Conservation (phyloP, 2,113 vertebrate genomes). For the Psilopogon haemacephalus region DNA sequence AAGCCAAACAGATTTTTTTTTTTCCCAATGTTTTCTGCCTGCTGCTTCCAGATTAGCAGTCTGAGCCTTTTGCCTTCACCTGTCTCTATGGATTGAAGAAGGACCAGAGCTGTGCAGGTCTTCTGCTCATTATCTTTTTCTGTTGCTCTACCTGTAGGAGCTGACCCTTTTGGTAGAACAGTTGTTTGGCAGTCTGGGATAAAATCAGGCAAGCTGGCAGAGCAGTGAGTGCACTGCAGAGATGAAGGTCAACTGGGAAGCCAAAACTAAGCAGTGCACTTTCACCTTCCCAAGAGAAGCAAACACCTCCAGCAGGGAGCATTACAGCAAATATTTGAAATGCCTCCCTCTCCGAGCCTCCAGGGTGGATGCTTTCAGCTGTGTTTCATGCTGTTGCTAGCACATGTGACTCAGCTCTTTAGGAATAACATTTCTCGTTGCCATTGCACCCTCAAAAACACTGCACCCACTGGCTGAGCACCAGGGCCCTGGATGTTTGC, state of each 20-base stretch:
- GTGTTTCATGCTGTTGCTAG: conserved; percentile 15
- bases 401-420: neutral
- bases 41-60: neutral
- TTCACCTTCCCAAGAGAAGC: neutral
- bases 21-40: neutral
- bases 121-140: neutral
- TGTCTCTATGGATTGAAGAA: neutral
- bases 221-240: neutral
- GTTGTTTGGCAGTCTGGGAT: neutral
- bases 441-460: neutral
- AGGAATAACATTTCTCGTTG: conserved; percentile 27
- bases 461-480: neutral
- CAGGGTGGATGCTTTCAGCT: neutral
- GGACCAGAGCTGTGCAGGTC: neutral
- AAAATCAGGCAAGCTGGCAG: neutral
- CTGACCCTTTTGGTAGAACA: neutral
- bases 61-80: rapidly evolving
- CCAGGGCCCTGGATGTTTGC: neutral
- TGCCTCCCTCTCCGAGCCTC: neutral
- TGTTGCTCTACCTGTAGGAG: neutral
- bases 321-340: conserved; percentile 37
- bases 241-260: neutral
- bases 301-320: neutral
- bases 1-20: neutral
- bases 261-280: neutral